Evolutionary conservation across 2,888 invertebrate genomes (phyloP).

Genomic region (Lasius fuliginosus): DNA sequence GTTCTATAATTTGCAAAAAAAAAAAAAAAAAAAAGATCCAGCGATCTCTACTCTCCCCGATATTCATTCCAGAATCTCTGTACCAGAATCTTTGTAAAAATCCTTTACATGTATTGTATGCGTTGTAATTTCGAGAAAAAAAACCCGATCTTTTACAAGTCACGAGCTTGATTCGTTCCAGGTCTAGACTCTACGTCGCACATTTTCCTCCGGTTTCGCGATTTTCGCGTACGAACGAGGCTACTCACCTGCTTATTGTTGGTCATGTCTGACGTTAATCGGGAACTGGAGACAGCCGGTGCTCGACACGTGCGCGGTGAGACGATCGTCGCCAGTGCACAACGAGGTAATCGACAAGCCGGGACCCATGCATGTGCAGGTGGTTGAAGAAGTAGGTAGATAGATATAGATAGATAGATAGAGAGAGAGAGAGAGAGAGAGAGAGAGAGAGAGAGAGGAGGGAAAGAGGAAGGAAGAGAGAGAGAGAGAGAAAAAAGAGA

Average conservation of each 20-base stretch:
- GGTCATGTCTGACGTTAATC: conserved; percentile 80
- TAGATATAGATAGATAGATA: conserved; percentile 16
- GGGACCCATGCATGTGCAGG: conserved; percentile 78
- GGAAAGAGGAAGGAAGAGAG: not conserved
- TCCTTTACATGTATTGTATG: not conserved
- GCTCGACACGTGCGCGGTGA: conserved; percentile 65
- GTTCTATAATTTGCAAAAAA: not conserved
- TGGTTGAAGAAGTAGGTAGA: conserved; percentile 24
- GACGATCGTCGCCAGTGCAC: conserved; percentile 70
- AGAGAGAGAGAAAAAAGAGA: conserved; percentile 42
- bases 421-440: not conserved
- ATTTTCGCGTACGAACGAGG: not conserved
- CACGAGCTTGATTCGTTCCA: not conserved
- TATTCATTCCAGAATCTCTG: not conserved
- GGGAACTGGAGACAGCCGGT: conserved; percentile 56
- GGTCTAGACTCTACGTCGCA: not conserved
- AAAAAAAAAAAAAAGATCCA: not conserved
- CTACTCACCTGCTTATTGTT: conserved; percentile 85
- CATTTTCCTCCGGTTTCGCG: not conserved
- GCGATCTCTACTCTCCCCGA: not conserved
- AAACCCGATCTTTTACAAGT: not conserved
- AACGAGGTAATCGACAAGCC: conserved; percentile 75
- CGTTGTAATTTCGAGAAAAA: not conserved
- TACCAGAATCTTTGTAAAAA: not conserved
- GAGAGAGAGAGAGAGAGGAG: conserved; percentile 3